Base-by-base conservation (phyloP, 2,888 invertebrate genomes). In the Drosophila nigricruria region DNA sequence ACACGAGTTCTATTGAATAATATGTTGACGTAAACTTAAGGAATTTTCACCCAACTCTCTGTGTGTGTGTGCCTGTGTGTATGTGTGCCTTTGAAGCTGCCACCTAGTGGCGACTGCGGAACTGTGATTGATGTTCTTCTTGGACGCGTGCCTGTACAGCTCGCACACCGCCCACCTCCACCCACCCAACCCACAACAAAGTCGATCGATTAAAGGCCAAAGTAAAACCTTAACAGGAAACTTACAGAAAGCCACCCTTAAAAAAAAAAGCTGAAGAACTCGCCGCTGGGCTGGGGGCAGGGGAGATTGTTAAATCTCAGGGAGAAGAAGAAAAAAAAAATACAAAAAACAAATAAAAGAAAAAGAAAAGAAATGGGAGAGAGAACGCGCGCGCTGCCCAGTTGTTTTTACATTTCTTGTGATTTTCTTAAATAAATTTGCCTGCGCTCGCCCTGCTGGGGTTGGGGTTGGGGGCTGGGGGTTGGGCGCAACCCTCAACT, bases 361-460 rank as follows among this genome's bases (percentile, higher is more conserved):
- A 70, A 57, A 47, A 16, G 23, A 23, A 8, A 14, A 14, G 43
- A 20, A 10, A 5, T 9, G 43, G 14, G 43, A 58, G 54, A 67
- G 70, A 70, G 73, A 71, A 52, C 52, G 54, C 59, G 59, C 68
- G 45, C 49, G 59, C 70, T 82, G 86, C 70, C 81, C 81, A 84
- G 86, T 79, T 84, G 84, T 84, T 84, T 84, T 84, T 81, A 88
- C 81, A 88, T 88, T 84, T 88, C 79, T 77, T 86, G 70, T 77
- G 83, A 86, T 86, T 88, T 88, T 83, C 83, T 88, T 88, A 83
- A 88, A 88, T 84, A 88, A 84, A 86, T 84, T 88, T 86, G 75
- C 77, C 68, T 79, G 70, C 42, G 54, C 61, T 57, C 2, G 25
- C n/a, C n/a, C n/a, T n/a, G n/a, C 60, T 10, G 14, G 30, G 61